Conservation (phyloP, 2,113 vertebrate genomes). For the Murina feae region DNA sequence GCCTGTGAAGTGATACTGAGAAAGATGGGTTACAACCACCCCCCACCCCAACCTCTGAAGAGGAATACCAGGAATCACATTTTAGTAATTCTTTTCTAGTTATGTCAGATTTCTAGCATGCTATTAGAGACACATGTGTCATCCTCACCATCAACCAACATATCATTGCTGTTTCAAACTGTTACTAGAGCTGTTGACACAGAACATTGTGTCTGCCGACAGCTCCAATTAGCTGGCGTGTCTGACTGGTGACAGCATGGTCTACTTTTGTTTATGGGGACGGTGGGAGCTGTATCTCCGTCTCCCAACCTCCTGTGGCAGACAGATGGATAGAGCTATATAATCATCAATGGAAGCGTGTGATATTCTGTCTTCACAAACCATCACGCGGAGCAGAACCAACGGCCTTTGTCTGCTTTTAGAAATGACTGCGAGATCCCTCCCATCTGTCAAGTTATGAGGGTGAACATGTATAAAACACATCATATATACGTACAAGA, state of each 20-base stretch:
- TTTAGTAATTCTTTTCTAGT: conserved; percentile 85
- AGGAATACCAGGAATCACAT: conserved; percentile 76
- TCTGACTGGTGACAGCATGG: conserved; percentile 88
- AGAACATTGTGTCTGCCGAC: conserved; percentile 89
- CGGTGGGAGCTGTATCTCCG: conserved; percentile 83
- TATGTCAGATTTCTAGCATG: conserved; percentile 86
- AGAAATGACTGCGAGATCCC: conserved; percentile 82
- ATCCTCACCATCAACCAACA: conserved; percentile 86
- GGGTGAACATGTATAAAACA: conserved; percentile 81
- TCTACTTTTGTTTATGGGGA: conserved; percentile 88
- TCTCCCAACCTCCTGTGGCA: conserved; percentile 85
- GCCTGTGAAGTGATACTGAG: conserved; percentile 74
- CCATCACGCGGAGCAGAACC: conserved; percentile 81
- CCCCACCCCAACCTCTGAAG: conserved; percentile 17
- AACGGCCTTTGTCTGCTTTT: conserved; percentile 85
- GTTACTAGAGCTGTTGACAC: conserved; percentile 87
- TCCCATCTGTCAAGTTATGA: conserved; percentile 86
- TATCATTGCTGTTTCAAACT: conserved; percentile 90
- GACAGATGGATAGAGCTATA: conserved; percentile 88
- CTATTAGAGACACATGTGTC: conserved; percentile 87
- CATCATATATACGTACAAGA: conserved; percentile 58
- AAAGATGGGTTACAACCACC: conserved; percentile 69
- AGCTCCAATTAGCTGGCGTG: conserved; percentile 88
- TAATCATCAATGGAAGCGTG: conserved; percentile 86
- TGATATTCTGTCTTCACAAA: conserved; percentile 85